phyloP scores from a whole-genome alignment of 1,140 invertebrate genomes.

The Triops longicaudatus region DNA sequence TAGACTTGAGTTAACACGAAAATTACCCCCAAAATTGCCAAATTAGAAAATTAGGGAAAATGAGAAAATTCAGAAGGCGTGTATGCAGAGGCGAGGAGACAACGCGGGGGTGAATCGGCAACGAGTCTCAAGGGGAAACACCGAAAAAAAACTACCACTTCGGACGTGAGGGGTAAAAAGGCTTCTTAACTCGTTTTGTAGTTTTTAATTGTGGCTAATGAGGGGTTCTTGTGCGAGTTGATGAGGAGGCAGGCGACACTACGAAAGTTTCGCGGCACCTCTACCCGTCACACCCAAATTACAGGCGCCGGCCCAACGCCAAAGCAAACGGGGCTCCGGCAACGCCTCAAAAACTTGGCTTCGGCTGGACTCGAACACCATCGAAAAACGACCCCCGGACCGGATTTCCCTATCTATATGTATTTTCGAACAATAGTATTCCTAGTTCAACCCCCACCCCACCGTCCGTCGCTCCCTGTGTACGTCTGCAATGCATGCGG shows the following conservation, averaged over 20 bases:
- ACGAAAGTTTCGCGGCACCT: background rate
- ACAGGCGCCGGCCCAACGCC: slow-evolving; percentile 6
- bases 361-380: background rate
- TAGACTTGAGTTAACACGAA: too few species aligned
- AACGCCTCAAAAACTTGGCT: slow-evolving; percentile 7
- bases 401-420: slow-evolving; percentile 8
- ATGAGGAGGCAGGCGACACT: slow-evolving; percentile 9
- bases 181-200: background rate
- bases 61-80: too few species aligned
- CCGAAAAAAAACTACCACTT: background rate
- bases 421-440: background rate
- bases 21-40: too few species aligned
- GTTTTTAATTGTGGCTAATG: background rate
- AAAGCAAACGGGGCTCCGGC: background rate
- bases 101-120: slow-evolving; percentile 2
- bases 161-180: background rate
- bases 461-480: background rate
- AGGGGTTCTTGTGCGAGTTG: slow-evolving; percentile 10
- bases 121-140: background rate
- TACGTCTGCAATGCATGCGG: background rate
- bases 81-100: background rate
- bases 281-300: background rate
- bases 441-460: too few species aligned
- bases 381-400: background rate
- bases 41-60: too few species aligned